Percentiles rank a stretch among this genome's conserved stretches.
These are phyloP conservation scores for Tetropium fuscum DNA, from an alignment of 2,888 invertebrate species.

Conservation along the genomic window DNA sequence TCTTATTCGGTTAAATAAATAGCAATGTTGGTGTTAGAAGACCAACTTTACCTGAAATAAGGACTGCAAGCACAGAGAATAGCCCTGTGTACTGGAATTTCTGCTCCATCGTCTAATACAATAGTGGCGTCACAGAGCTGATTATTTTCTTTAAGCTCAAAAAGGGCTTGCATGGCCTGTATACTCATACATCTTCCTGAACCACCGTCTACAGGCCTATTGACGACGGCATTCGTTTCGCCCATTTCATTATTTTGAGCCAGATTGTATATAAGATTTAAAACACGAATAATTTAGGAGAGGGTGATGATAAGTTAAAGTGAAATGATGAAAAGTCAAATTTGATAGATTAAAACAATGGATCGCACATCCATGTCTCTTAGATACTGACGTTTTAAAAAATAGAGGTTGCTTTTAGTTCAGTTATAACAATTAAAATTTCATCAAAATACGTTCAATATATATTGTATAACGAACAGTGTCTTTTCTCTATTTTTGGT, in stretches of 20 bases:
- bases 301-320: slow-evolving; percentile 46
- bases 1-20: not conserved
- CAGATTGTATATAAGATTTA: slow-evolving; percentile 48
- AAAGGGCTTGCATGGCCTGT: slow-evolving; percentile 86
- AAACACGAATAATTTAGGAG: slow-evolving; percentile 52
- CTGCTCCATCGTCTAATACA: slow-evolving; percentile 83
- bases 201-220: slow-evolving; percentile 58
- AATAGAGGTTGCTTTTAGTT: no score
- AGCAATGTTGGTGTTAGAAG: not conserved
- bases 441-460: no score
- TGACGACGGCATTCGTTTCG: slow-evolving; percentile 53
- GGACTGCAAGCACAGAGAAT: slow-evolving; percentile 90
- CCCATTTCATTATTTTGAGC: slow-evolving; percentile 59
- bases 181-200: slow-evolving; percentile 81
- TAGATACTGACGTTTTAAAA: no score
- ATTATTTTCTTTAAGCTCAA: slow-evolving; percentile 85
- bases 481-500: no score
- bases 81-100: slow-evolving; percentile 87
- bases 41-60: slow-evolving; percentile 82
- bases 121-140: slow-evolving; percentile 90
- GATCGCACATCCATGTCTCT: slow-evolving; percentile 31
- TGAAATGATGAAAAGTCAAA: slow-evolving; percentile 54
- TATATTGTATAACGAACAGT: no score
- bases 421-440: no score
- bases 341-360: slow-evolving; percentile 42